A percentile compares a stretch with the other conserved stretches of the same genome.
Evolutionary conservation across 2,113 vertebrate genomes (phyloP).

Genomic region (Geococcyx californianus): DNA sequence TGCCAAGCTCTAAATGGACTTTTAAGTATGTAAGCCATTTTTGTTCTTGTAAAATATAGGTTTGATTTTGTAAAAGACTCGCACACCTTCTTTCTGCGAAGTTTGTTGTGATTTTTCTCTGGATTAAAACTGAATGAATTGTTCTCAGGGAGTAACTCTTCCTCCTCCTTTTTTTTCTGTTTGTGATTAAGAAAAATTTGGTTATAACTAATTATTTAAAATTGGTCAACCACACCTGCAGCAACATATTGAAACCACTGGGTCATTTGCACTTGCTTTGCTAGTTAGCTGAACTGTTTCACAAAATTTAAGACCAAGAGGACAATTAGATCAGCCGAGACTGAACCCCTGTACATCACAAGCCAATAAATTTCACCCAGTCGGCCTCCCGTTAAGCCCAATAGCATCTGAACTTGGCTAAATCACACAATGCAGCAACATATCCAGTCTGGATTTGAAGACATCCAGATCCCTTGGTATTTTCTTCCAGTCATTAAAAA

Average conservation of each 20-base stretch:
- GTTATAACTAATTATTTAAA: background rate
- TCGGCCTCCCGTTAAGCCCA: background rate
- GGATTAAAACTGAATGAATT: background rate
- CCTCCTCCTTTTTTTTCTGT: background rate
- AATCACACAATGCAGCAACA: background rate
- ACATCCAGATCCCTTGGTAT: background rate
- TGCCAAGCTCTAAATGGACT: conserved; percentile 65
- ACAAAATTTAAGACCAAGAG: conserved; percentile 15
- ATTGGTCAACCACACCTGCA: background rate
- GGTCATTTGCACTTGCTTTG: background rate
- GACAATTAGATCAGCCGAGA: background rate
- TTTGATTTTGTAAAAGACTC: conserved; percentile 57
- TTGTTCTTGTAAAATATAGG: conserved; percentile 59
- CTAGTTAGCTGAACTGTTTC: background rate
- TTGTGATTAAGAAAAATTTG: background rate
- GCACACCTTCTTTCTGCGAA: conserved; percentile 10
- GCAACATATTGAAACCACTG: background rate
- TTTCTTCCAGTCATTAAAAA: conserved; percentile 35
- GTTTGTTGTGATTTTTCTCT: conserved; percentile 30
- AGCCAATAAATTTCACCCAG: conserved; percentile 20
- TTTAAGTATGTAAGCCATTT: conserved; percentile 63
- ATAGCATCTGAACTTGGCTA: background rate
- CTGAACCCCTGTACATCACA: background rate
- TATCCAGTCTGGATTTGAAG: conserved; percentile 6
- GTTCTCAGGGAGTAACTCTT: background rate